Conservation (phyloP, 2,888 invertebrate genomes). For the Oligia strigilis region DNA sequence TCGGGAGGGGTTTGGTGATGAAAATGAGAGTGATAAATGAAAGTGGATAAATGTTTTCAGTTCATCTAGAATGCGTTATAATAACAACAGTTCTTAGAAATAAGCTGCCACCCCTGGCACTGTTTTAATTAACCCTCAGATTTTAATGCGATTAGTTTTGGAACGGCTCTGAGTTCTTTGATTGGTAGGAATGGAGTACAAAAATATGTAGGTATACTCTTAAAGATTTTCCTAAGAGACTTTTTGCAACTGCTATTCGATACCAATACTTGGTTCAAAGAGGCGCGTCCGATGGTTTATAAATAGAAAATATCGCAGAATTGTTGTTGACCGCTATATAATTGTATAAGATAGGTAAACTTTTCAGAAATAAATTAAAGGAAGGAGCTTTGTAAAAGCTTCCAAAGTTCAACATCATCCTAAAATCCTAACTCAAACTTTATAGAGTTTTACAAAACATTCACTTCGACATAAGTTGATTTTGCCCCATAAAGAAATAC, state of each 20-base stretch:
- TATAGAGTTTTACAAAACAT: neutral
- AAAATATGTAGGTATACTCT: slow-evolving; percentile 5
- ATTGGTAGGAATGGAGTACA: slow-evolving; percentile 32
- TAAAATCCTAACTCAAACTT: too few species aligned
- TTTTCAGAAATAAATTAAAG: neutral
- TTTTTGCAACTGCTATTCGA: slow-evolving; percentile 17
- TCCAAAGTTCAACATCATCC: neutral
- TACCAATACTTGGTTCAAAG: neutral
- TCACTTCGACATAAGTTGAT: neutral
- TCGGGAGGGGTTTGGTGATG: neutral
- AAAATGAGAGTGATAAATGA: neutral
- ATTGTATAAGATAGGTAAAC: neutral
- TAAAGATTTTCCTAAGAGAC: slow-evolving; percentile 16
- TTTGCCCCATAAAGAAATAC: neutral
- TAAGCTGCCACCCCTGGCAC: neutral
- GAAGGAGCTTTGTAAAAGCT: neutral
- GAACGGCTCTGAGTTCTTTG: slow-evolving; percentile 17
- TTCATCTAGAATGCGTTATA: neutral
- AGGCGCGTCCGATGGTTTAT: neutral
- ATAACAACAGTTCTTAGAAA: neutral
- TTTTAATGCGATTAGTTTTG: slow-evolving; percentile 28
- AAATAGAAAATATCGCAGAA: neutral
- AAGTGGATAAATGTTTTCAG: neutral
- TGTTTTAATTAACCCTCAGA: neutral
- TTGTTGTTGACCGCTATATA: neutral